phyloP scores from a whole-genome alignment of 2,797 vertebrate genomes.

The Dromococcyx pavoninus region DNA sequence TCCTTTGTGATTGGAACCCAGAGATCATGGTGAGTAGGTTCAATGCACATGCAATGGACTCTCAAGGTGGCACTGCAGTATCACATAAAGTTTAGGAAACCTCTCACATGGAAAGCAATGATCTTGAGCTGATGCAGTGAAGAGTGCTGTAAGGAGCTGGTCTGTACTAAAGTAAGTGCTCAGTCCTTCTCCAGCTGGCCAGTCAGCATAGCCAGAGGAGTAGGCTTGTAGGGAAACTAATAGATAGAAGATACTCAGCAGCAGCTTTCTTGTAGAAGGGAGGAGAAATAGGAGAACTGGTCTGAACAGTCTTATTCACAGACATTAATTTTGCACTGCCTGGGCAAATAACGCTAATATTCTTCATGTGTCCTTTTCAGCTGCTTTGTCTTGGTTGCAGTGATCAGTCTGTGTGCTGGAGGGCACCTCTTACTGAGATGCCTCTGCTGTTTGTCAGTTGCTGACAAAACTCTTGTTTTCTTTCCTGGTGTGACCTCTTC shows the following conservation, averaged over 20 bases:
- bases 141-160: neutral
- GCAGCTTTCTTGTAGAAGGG: neutral
- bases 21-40: neutral
- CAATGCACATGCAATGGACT: neutral
- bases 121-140: neutral
- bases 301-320: neutral
- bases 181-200: neutral
- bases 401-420: neutral
- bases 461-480: neutral
- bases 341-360: neutral
- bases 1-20: neutral
- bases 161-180: neutral
- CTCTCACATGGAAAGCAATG: neutral
- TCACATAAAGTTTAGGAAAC: neutral
- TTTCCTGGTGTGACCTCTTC: neutral
- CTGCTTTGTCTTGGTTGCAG: neutral
- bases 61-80: slow-evolving; percentile 23
- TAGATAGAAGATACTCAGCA: neutral
- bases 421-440: neutral
- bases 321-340: neutral
- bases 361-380: neutral
- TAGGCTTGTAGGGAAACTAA: neutral
- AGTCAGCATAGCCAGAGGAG: neutral
- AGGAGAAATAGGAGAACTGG: neutral
- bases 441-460: neutral